Base-by-base conservation (phyloP, 30 jellyfish, hydroid and myxozoan species). In the Cassiopea xamachana region DNA sequence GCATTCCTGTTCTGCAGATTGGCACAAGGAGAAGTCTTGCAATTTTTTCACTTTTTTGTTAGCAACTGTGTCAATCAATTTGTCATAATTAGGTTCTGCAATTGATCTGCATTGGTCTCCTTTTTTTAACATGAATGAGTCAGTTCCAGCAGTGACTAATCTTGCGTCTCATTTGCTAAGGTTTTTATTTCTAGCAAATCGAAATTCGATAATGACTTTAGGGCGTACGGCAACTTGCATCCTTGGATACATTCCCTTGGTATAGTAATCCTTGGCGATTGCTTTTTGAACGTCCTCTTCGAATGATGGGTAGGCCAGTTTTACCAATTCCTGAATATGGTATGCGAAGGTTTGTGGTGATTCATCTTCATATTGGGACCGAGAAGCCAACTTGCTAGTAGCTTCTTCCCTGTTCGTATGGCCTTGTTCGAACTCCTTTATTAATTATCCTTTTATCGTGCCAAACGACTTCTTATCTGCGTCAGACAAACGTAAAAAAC, bases 391-490 rank as follows among this genome's bases (percentile, higher is more conserved):
- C 44, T 12, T 59, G 44, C 70, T 44, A 43, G 75, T 46, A 2
- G 93, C 93, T 77, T 86, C 93, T 59, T 86, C 93, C 47, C 89
- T 80, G 44, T 86, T 75, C 60, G 46, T 79, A 39, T 86, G 73
- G 69, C 89, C 93, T 77, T 50, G 58, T 60, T 86, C 93, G 60
- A 86, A 86, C 19, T 86, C 93, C 69, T 86, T 86, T 43, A 73
- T 13, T 1, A 74, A 73, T 48, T 86, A 88, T 45, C 61, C 84
- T 64, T 86, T 86, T 45, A 86, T 73, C 77, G 67, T 60, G 12
- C 61, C 86, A n/a, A 62, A 62, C 1, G 76, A 46, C 59, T 86
- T 75, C 64, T 82, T 76, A 69, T 86, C 88, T 15, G 59, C 93
- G 5, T 61, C 82, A 51, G 68, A 19, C 71, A 86, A 82, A 39